Evolutionary conservation across 2,888 invertebrate genomes (phyloP), one percentile per base, ranked within the genome.

Genomic region (Tupiocoris notatus): DNA sequence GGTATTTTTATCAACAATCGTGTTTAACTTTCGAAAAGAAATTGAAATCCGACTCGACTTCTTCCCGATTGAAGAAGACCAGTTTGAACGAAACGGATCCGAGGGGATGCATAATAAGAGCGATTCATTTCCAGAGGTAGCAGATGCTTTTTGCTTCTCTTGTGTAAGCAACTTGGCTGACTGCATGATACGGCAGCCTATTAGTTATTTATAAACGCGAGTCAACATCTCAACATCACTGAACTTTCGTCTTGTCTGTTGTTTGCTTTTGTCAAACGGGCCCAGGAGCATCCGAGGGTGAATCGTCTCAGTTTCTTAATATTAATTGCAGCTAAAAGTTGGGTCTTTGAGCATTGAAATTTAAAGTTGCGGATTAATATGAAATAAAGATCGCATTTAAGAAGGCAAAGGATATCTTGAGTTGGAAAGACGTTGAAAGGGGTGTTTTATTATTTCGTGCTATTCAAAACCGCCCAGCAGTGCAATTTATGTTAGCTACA

Each of bases 1-100:
- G 59, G 18, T 20, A 18, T 59, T 59, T 59, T 59, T 20, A 59
- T 59, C 59, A 39, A 39, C 18, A n/a, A 59, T 3, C 18, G 59
- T 59, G 17, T n/a, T 54, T 56, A 67, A 54, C 57, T 67, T 56
- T n/a, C 20, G 23, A 62, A 70, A 70, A 70, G 70, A 73, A 62
- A 73, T 73, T 73, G 73, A 73, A 73, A 73, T 73, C 73, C 22
- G 63, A 73, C 73, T 73, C 73, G n/a, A n/a, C n/a, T n/a, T n/a
- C n/a, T n/a, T n/a, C n/a, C n/a, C n/a, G 39, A 63, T 39, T 73
- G 54, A 25, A 21, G 70, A 9, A 70, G 21, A 39, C 70, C 70
- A 73, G 73, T 73, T 73, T 73, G 73, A 73, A 73, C 62, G 62
- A 73, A 73, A 63, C 64, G 23, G 23, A 23, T 23, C 23, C 20